Evolutionary conservation across 2,113 vertebrate species (phyloP).

Genomic region (Halcyon malimbica): DNA sequence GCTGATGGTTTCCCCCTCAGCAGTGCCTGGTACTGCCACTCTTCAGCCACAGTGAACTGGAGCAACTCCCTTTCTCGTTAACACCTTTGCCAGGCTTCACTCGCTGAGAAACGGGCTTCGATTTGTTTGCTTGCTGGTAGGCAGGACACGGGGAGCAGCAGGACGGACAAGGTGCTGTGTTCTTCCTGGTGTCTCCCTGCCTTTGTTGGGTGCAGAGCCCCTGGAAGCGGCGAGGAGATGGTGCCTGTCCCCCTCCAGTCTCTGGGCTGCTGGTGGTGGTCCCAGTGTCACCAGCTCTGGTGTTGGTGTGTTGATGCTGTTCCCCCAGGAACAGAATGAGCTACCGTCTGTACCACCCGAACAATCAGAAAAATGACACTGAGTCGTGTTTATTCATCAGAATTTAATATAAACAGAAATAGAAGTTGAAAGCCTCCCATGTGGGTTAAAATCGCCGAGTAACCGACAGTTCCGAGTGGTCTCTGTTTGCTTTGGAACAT

Average conservation of each 20-base stretch:
- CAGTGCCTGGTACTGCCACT: neutral
- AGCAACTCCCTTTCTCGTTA: neutral
- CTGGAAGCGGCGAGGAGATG: neutral
- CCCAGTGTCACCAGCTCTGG: neutral
- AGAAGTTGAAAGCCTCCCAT: neutral
- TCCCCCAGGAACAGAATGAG: neutral
- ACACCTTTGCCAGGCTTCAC: neutral
- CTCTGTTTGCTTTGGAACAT: neutral
- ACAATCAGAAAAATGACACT: neutral
- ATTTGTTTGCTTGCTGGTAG: neutral
- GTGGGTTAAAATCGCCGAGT: neutral
- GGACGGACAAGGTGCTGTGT: rapidly evolving
- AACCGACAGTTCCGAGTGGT: neutral
- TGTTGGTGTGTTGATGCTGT: neutral
- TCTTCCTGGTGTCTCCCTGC: neutral
- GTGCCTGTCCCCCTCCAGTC: neutral
- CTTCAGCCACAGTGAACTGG: neutral
- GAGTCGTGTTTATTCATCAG: neutral
- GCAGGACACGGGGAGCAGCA: rapidly evolving
- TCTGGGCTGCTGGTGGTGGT: neutral
- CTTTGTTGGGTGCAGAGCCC: neutral
- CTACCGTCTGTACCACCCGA: neutral
- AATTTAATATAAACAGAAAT: neutral
- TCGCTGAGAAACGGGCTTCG: neutral
- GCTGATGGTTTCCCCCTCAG: neutral